Base-by-base conservation (phyloP, 2,113 vertebrate species). In the Ploceus nigricollis region DNA sequence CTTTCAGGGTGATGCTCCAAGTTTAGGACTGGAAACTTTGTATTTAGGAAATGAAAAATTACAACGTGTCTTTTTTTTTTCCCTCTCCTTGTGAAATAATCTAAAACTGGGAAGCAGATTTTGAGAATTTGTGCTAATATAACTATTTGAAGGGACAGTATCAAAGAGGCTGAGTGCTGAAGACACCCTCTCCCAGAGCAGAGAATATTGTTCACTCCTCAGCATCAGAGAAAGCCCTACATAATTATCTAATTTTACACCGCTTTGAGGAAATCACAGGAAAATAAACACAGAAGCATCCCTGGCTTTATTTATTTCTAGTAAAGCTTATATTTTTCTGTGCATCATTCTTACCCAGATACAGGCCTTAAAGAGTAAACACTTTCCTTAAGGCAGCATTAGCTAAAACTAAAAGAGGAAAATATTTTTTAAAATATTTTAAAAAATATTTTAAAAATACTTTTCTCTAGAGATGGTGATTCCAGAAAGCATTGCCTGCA, bases 171-270 rank as follows among this genome's bases (percentile, higher is more conserved):
- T 48, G 64, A 21, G 10, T 44, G 16, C 18, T 81, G 39, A 30
- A n/a, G 13, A 12, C 1, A 1, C 0, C 3, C 2, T 37, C 15
- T 44, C 30, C 23, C 13, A 69, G 15, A 53, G 7, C 56, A 82
- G 28, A 78, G 10, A 11, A 37, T 80, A 40, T 28, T 33, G 13
- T 50, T 70, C 37, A 64, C 15, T 53, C 22, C n/a, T 66, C 11
- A 79, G 5, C 5, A 13, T 58, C 20, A 40, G 12, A 75, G 30
- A 78, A 61, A n/a, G 10, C 4, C 20, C 17, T 54, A 10, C 0
- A 3, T 44, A 33, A 42, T 50, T 68, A 31, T 25, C 4, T 50
- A 35, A 54, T 76, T 91, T 72, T 60, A 25, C 14, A 13, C 5
- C 18, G 10, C 9, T 66, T 28, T 28, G 27, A 44, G 22, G 18